These are phyloP conservation scores for Euthynnus affinis DNA, from an alignment of 2,797 vertebrate genomes.

Conservation along the genomic window DNA sequence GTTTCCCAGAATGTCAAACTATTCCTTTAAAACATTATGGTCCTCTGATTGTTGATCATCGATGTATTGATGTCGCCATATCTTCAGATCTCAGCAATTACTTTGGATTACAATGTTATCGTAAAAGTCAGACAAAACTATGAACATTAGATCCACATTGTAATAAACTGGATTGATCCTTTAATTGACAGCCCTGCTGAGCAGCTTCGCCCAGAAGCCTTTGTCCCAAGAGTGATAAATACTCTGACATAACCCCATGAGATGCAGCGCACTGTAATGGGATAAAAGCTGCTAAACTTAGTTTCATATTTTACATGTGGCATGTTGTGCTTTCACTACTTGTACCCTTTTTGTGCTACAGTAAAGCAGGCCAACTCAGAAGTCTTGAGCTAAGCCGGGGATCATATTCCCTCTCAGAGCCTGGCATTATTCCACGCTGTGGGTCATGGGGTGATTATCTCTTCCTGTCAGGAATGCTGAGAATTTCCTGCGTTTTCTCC, in stretches of 20 bases:
- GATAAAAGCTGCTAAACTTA: conserved; percentile 31
- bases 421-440: conserved; percentile 72
- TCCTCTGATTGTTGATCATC: conserved; percentile 8
- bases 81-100: conserved; percentile 3
- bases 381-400: conserved; percentile 60
- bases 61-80: background rate
- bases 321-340: conserved; percentile 44
- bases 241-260: conserved; percentile 32
- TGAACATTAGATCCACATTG: background rate
- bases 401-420: conserved; percentile 70
- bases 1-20: no score
- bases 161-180: conserved; percentile 18
- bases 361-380: conserved; percentile 61
- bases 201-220: background rate
- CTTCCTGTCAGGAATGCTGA: conserved; percentile 88
- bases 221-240: conserved; percentile 5
- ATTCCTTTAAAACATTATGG: background rate
- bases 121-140: background rate
- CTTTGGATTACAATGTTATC: background rate
- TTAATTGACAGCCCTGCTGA: background rate
- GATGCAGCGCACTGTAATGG: conserved; percentile 2
- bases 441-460: conserved; percentile 86
- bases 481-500: conserved; percentile 86
- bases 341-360: conserved; percentile 26
- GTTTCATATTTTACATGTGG: conserved; percentile 30